Evolutionary conservation across 2,797 vertebrate species (phyloP).

Genomic region (Falco novaeseelandiae): DNA sequence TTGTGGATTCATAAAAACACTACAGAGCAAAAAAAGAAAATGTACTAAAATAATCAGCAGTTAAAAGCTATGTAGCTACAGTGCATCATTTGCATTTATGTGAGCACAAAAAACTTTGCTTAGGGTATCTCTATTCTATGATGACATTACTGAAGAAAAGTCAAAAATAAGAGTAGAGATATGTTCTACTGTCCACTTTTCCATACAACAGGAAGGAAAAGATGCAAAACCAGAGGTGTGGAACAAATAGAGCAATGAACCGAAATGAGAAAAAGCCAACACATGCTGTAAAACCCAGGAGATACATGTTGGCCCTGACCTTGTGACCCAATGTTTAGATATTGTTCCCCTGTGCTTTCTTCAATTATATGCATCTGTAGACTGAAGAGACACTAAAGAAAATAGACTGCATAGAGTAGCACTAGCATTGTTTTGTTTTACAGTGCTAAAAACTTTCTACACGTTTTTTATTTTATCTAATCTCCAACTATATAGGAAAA

Average conservation of each 20-base stretch:
- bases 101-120: neutral
- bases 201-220: neutral
- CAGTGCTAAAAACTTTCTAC: neutral
- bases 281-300: neutral
- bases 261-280: neutral
- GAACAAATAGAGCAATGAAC: neutral
- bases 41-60: neutral
- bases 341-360: neutral
- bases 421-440: too few species aligned
- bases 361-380: neutral
- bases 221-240: neutral
- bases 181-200: neutral
- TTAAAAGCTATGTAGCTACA: neutral
- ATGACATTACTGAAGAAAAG: neutral
- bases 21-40: neutral
- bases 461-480: neutral
- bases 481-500: neutral
- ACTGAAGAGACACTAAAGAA: neutral
- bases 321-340: neutral
- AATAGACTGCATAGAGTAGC: neutral
- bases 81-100: neutral
- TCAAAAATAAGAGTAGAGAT: neutral
- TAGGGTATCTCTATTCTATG: neutral
- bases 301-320: accelerated
- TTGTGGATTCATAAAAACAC: neutral